Evolutionary conservation across 35 echinoderm and acorn worm species (phyloP), one percentile per base, ranked within the genome.

Genomic region (Nesometra sesokonis): DNA sequence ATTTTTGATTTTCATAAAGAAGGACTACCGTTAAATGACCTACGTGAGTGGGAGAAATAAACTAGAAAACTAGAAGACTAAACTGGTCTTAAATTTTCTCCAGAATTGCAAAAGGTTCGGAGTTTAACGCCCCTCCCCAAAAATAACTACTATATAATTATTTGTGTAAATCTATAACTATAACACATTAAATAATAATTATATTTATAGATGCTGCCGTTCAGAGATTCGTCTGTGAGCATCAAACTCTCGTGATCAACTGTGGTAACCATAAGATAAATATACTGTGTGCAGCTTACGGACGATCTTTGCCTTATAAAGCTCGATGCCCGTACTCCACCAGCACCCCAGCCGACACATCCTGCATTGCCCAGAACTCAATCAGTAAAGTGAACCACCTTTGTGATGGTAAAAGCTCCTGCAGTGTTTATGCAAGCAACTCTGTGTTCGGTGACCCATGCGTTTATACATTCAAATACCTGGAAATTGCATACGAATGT

Each of bases 401-500:
- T 11, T 89, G 88, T 76, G 39, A 84, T 17, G 82, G 82, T 31
- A 36, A 36, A 36, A n/a, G 27, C 32, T 33, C 47, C 0, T 89
- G 88, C 43, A 32, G 0, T 11, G 52, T 90, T 4, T n/a, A 46
- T 23, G 88, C 82, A 3, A 30, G 30, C 13, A 90, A 90, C 34
- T 4, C 29, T 30, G 52, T 90, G n/a, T 90, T 90, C 33, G 82
- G 82, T 13, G 88, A 90, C 23, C 88, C 88, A 21, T 90, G 88
- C 47, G 36, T 33, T 0, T 31, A 35, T 17, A 90, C 88, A 5
- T 90, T 78, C 88, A 90, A 90, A 29, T 90, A 90, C 33, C 82
- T 90, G 47, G 52, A 85, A 32, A 32, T 85, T 0, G 13, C 34
- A 0, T 85, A 90, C 82, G 32, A 17, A 15, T 90, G 88, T 80